Evolutionary conservation across 2,888 invertebrate genomes (phyloP).

Genomic region (Petrolisthes cinctipes): DNA sequence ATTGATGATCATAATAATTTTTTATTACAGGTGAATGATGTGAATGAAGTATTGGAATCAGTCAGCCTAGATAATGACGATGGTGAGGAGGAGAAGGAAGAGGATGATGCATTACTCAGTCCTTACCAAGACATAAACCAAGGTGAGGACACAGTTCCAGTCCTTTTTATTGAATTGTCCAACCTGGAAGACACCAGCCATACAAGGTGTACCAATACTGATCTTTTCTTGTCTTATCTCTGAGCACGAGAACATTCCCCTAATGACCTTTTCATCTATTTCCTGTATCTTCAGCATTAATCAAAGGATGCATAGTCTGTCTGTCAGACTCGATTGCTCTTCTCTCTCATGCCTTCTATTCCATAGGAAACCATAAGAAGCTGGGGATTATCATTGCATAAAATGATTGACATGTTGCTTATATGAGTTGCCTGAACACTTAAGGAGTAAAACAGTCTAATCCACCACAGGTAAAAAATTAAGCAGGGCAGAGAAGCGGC

Average conservation of each 20-base stretch:
- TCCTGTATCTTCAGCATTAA: too few relatives aligned
- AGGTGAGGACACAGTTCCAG: not conserved
- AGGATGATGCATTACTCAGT: not conserved
- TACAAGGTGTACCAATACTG: not conserved
- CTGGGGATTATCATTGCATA: not conserved
- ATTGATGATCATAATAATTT: too few relatives aligned
- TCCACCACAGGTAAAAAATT: constrained; percentile 35
- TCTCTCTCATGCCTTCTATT: not conserved
- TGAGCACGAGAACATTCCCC: not conserved
- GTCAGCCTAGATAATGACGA: not conserved
- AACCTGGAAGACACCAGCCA: not conserved
- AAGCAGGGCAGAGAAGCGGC: constrained; percentile 61
- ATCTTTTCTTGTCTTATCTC: not conserved
- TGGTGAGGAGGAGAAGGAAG: not conserved
- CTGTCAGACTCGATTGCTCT: too few relatives aligned
- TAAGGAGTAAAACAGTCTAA: not conserved
- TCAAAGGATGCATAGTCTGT: too few relatives aligned
- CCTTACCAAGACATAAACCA: not conserved
- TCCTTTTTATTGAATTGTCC: too few relatives aligned
- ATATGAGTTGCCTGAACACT: not conserved
- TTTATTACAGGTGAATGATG: not conserved
- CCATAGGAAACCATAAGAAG: not conserved
- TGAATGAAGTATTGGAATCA: not conserved
- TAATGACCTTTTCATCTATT: too few relatives aligned
- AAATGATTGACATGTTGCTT: not conserved